Percentiles rank a stretch among this genome's conserved stretches.
Conservation (phyloP, 1,140 invertebrate species). For the Drosophila sucinea region DNA sequence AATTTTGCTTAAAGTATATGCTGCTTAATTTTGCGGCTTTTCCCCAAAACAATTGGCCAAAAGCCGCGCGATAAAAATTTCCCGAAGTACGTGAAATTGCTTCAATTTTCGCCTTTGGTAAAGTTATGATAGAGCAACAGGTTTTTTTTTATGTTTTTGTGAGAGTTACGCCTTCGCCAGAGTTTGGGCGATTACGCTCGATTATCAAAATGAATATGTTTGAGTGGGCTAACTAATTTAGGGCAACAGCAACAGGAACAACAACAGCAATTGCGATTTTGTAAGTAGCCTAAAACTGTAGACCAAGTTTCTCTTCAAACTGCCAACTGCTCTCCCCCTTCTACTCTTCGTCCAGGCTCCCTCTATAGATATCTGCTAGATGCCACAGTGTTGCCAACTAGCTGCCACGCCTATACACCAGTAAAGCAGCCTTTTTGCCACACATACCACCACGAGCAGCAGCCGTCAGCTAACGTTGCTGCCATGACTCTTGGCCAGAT, state of each 20-base stretch:
- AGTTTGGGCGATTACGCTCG: slow-evolving; percentile 43
- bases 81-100: neutral
- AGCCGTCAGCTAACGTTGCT: slow-evolving; percentile 26
- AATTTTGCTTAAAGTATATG: no score
- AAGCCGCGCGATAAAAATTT: neutral
- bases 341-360: neutral
- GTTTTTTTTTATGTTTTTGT: neutral
- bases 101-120: slow-evolving; percentile 4
- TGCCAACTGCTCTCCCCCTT: neutral
- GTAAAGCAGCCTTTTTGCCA: neutral
- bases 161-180: neutral
- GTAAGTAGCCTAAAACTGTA: slow-evolving; percentile 38
- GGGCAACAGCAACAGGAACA: slow-evolving; percentile 17
- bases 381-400: slow-evolving; percentile 47
- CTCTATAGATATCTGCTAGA: slow-evolving; percentile 22
- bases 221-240: slow-evolving; percentile 45
- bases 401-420: slow-evolving; percentile 33
- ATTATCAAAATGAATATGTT: slow-evolving; percentile 58
- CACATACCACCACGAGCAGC: slow-evolving; percentile 1
- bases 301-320: slow-evolving; percentile 27
- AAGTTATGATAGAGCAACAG: neutral
- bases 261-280: slow-evolving; percentile 12
- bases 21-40: neutral
- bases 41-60: neutral
- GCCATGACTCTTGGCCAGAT: slow-evolving; percentile 35